These are phyloP conservation scores for Aphelenchoides besseyi DNA, from an alignment of 1,140 invertebrate genomes.

Conservation along the genomic window DNA sequence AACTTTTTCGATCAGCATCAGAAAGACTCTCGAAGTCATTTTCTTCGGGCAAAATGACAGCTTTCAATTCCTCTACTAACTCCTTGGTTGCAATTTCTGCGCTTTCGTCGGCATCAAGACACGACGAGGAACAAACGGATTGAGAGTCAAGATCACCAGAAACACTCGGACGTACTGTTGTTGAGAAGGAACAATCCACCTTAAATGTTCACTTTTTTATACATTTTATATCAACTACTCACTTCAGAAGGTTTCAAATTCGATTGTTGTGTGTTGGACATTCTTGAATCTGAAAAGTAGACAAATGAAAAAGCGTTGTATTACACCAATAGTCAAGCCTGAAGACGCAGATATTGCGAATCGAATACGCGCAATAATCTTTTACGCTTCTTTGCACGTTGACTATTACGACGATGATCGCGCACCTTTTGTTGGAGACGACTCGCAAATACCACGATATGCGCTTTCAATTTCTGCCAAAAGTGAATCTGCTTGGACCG, in stretches of 20 bases:
- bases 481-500: too few relatives aligned
- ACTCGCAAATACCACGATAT: too few relatives aligned
- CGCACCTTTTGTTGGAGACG: too few relatives aligned
- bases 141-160: slow-evolving; percentile 22
- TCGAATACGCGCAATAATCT: too few relatives aligned
- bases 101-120: neutral
- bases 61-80: slow-evolving; percentile 1
- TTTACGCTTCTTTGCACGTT: too few relatives aligned
- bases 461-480: too few relatives aligned
- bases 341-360: too few relatives aligned
- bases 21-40: slow-evolving; percentile 26
- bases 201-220: too few relatives aligned
- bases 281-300: neutral
- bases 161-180: neutral
- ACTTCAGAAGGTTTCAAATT: neutral
- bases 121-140: slow-evolving; percentile 14
- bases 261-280: neutral
- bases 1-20: slow-evolving; percentile 19
- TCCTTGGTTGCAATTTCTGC: slow-evolving; percentile 6
- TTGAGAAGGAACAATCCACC: neutral
- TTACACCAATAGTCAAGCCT: too few relatives aligned
- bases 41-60: neutral
- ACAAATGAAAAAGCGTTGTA: neutral
- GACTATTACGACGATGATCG: too few relatives aligned
- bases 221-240: too few relatives aligned